Evolutionary conservation across 2,113 vertebrate species (phyloP), one percentile per base, ranked within the genome.

Genomic region (Toxotes chatareus): DNA sequence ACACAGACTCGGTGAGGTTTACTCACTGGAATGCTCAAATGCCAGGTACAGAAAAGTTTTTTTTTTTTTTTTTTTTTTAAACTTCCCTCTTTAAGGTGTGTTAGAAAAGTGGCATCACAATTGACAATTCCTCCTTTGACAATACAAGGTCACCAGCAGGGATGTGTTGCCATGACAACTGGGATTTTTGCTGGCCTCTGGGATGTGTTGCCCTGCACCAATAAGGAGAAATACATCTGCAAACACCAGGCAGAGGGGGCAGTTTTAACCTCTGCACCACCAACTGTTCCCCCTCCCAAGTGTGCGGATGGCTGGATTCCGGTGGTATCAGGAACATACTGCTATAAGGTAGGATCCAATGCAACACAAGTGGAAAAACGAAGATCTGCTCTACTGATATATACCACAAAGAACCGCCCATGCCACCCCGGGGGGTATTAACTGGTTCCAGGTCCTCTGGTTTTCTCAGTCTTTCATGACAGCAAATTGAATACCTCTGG

Each of bases 81-180:
- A 53, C 21, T 12, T 3, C 6, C 1, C 19, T 19, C 3, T 14
- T 2, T 21, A 8, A 31, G 27, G 7, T 31, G 4, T 32, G 13
- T 11, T 5, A 27, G 1, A 32, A 27, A 67, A 12, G 62, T 1
- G 55, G 4, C 12, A 17, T 2, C 11, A 44, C 19, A 47, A 17
- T 21, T 53, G 1, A 72, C 1, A 3, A 51, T 68, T 44, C 53
- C 53, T 32, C 4, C 23, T 19, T 53, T 1, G 19, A 66, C 68
- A 44, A 74, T 10, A 12, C 21, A 72, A 95, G 94, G 93, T 19
- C 63, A 80, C 47, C 14, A 91, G 69, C 88, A 95, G 6, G 98
- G 98, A 11, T 99, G 98, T 1, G 96, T 97, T 82, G 97, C 94
- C 34, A 97, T 99, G 94, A 96, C 78, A 63, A 99, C 97, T 21